phyloP scores from a whole-genome alignment of 2,113 vertebrate genomes.

The Actinemys pallida region DNA sequence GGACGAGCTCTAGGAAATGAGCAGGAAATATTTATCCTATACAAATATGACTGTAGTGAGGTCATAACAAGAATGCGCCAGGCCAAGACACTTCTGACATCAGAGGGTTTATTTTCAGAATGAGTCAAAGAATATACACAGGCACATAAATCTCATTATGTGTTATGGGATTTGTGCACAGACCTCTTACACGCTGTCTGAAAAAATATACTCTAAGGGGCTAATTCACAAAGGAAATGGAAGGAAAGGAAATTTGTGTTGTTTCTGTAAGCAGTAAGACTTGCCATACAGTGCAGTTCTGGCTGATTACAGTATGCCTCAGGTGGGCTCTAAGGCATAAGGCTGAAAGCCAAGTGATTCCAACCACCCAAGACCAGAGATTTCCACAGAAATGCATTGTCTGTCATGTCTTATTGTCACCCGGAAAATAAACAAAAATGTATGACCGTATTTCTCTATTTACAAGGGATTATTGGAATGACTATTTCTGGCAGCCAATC shows the following conservation, averaged over 20 bases:
- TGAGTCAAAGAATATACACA: not conserved
- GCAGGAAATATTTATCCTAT: constrained; percentile 5
- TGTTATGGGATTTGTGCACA: not conserved
- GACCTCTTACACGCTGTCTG: not conserved
- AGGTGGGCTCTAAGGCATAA: constrained; percentile 44
- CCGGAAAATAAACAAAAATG: constrained; percentile 57
- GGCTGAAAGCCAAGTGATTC: constrained; percentile 46
- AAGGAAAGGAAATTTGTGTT: constrained; percentile 27
- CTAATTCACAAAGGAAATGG: constrained; percentile 48
- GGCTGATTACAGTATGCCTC: constrained; percentile 63
- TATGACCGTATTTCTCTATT: not conserved
- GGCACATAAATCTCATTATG: constrained; percentile 43
- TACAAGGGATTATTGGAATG: constrained; percentile 36
- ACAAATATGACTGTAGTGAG: constrained; percentile 32
- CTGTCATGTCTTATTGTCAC: constrained; percentile 48
- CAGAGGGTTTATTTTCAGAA: constrained; percentile 1
- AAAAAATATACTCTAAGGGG: constrained; percentile 52
- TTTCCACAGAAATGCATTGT: constrained; percentile 59
- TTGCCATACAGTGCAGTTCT: constrained; percentile 22
- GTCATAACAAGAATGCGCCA: not conserved
- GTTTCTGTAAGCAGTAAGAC: constrained; percentile 53
- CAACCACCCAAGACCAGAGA: constrained; percentile 52
- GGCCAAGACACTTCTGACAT: constrained; percentile 26
- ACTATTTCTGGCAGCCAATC: constrained; percentile 27
- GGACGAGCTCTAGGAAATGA: constrained; percentile 8